These are phyloP conservation scores for Bicyclus anynana DNA, from an alignment of 1,140 invertebrate species.

Conservation along the genomic window DNA sequence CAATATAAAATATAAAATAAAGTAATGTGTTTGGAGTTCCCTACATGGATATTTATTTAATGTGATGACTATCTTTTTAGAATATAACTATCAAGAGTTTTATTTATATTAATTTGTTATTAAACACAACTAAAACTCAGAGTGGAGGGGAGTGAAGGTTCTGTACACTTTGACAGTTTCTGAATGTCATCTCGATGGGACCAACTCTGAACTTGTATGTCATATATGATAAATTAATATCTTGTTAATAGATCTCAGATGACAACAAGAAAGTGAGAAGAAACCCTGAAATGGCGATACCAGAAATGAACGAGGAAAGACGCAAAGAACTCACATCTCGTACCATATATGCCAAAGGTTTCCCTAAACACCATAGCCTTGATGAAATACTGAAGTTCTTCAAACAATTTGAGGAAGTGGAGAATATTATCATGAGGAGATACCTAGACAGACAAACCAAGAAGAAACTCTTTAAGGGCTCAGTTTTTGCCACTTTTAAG, in stretches of 20 bases:
- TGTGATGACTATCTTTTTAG: too few relatives aligned
- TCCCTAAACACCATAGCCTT: slow-evolving; percentile 84
- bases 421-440: slow-evolving; percentile 87
- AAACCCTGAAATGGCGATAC: slow-evolving; percentile 85
- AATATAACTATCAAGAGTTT: too few relatives aligned
- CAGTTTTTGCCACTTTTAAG: slow-evolving; percentile 91
- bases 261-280: slow-evolving; percentile 90
- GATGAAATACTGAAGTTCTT: slow-evolving; percentile 88
- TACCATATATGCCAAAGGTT: slow-evolving; percentile 94
- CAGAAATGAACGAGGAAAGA: slow-evolving; percentile 90
- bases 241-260: slow-evolving; percentile 80
- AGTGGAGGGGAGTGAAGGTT: too few relatives aligned
- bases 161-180: too few relatives aligned
- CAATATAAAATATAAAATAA: too few relatives aligned
- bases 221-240: neutral
- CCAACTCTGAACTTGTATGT: too few relatives aligned
- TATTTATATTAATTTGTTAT: too few relatives aligned
- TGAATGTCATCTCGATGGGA: too few relatives aligned
- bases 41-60: too few relatives aligned
- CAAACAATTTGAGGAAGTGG: slow-evolving; percentile 82
- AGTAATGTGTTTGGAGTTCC: too few relatives aligned
- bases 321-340: slow-evolving; percentile 86
- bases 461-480: slow-evolving; percentile 89
- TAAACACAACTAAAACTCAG: too few relatives aligned
- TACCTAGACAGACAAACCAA: slow-evolving; percentile 83